Conservation (phyloP, 2,797 vertebrate genomes). For the Gobio occitaniae region DNA sequence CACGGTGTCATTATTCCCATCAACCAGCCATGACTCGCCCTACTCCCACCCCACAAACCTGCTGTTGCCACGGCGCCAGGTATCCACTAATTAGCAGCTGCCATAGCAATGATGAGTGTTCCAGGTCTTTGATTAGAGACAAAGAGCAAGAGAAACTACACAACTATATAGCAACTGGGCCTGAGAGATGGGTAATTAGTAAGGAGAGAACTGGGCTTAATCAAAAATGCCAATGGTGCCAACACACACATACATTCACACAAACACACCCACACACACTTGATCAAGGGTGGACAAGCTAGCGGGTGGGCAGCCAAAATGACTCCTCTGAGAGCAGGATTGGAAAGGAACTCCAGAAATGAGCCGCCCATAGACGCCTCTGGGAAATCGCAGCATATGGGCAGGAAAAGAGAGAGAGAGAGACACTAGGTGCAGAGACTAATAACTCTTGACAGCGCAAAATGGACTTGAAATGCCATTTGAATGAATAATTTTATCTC, state of each 20-base stretch:
- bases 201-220: conserved; percentile 57
- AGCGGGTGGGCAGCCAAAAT: conserved; percentile 62
- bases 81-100: conserved; percentile 76
- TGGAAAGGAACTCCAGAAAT: conserved; percentile 59
- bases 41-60: conserved; percentile 18
- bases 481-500: background rate
- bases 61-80: conserved; percentile 56
- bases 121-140: conserved; percentile 65
- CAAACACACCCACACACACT: conserved; percentile 39
- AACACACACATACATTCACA: conserved; percentile 8
- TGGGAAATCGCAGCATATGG: conserved; percentile 59
- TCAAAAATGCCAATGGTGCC: conserved; percentile 58
- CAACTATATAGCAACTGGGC: conserved; percentile 48
- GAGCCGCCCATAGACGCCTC: conserved; percentile 48
- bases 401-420: conserved; percentile 13
- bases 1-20: conserved; percentile 52
- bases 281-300: conserved; percentile 52
- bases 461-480: conserved; percentile 18
- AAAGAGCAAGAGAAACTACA: conserved; percentile 24
- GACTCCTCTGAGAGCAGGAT: conserved; percentile 54
- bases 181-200: conserved; percentile 63
- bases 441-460: conserved; percentile 39
- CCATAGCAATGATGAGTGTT: conserved; percentile 63
- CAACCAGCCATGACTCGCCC: conserved; percentile 45
- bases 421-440: conserved; percentile 29